Conservation (phyloP, 2,888 invertebrate genomes). For the Notodonta dromedarius region DNA sequence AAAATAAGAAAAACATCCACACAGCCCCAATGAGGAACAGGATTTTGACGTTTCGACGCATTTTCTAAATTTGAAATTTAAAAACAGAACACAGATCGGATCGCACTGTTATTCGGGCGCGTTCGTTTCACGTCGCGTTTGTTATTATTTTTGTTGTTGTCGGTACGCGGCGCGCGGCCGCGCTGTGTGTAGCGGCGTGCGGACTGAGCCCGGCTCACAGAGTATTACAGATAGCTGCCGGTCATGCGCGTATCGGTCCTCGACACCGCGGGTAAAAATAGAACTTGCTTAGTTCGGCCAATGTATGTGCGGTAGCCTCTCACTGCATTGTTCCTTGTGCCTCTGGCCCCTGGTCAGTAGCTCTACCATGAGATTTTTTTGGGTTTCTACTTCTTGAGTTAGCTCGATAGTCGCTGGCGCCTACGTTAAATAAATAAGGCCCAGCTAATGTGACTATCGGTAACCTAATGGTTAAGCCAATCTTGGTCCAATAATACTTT, state of each 20-base stretch:
- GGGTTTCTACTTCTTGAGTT: too few relatives aligned
- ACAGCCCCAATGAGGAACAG: slow-evolving; percentile 70
- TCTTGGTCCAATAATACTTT: too few relatives aligned
- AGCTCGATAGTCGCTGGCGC: slow-evolving; percentile 17
- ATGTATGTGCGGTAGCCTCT: slow-evolving; percentile 39
- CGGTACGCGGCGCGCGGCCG: slow-evolving; percentile 75
- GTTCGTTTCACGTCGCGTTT: slow-evolving; percentile 45
- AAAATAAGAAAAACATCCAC: slow-evolving; percentile 77
- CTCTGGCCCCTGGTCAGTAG: slow-evolving; percentile 37
- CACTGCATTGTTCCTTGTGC: slow-evolving; percentile 42
- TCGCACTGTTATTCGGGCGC: slow-evolving; percentile 36
- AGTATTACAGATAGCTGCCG: slow-evolving; percentile 55
- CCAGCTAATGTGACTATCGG: too few relatives aligned
- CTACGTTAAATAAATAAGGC: slow-evolving; percentile 6
- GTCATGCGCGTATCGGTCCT: slow-evolving; percentile 76
- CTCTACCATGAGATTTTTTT: slow-evolving; percentile 14
- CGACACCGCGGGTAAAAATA: slow-evolving; percentile 66
- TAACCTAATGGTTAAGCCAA: too few relatives aligned
- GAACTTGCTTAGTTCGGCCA: slow-evolving; percentile 56
- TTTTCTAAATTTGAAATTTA: slow-evolving; percentile 40
- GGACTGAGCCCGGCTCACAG: slow-evolving; percentile 60
- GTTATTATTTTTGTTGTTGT: slow-evolving; percentile 43
- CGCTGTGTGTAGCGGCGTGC: slow-evolving; percentile 69
- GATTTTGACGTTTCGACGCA: slow-evolving; percentile 78
- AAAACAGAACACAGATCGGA: slow-evolving; percentile 39